phyloP scores from a whole-genome alignment of 2,113 vertebrate species.

The Boulengeromyrus knoepffleri region DNA sequence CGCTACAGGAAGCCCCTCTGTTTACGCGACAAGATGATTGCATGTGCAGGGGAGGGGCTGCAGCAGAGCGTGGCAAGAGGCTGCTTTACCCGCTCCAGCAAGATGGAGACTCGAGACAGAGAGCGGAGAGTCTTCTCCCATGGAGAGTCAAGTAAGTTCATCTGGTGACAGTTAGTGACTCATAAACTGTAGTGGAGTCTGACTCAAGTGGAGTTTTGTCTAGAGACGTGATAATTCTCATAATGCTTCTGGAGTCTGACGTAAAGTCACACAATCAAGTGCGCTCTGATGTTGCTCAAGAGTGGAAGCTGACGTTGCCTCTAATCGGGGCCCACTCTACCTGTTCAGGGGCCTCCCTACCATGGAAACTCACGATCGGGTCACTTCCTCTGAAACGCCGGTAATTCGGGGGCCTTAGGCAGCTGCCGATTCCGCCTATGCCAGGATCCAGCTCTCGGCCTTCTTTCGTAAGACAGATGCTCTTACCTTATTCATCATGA shows the following conservation, averaged over 20 bases:
- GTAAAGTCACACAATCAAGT: background rate
- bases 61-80: background rate
- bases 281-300: background rate
- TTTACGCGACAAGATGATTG: constrained; percentile 10
- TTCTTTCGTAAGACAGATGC: background rate
- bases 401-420: background rate
- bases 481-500: background rate
- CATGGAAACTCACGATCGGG: background rate
- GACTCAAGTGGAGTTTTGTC: background rate
- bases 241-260: background rate
- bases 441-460: background rate
- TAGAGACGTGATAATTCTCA: background rate
- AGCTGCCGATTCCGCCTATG: background rate
- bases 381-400: background rate
- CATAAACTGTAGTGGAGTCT: background rate
- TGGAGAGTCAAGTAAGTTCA: background rate
- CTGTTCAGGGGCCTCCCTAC: background rate
- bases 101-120: background rate
- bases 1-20: background rate
- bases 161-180: background rate
- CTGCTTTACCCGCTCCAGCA: background rate
- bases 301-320: background rate
- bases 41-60: background rate
- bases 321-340: background rate
- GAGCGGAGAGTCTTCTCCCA: background rate